Percentiles rank a stretch among this genome's conserved stretches.
phyloP scores from a whole-genome alignment of 2,797 vertebrate genomes.

The Typhlichthys eigenmanni region DNA sequence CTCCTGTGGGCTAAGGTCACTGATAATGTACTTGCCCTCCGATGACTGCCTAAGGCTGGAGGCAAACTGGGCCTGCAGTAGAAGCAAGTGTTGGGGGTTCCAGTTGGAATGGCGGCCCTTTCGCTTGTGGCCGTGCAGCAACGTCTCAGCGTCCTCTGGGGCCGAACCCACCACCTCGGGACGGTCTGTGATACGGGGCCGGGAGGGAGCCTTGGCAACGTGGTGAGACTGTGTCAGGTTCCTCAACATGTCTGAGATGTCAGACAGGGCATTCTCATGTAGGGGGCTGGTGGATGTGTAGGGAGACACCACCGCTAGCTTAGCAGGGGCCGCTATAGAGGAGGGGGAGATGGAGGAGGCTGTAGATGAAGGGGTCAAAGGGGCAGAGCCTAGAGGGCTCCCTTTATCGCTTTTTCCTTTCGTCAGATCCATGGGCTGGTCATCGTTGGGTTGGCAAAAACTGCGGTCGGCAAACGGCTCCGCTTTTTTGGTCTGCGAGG shows the following conservation, averaged over 20 bases:
- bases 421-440: slow-evolving; percentile 98
- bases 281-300: slow-evolving; percentile 94
- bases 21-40: slow-evolving; percentile 94
- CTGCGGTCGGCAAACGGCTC: slow-evolving; percentile 78
- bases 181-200: slow-evolving; percentile 87
- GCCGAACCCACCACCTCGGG: slow-evolving; percentile 84
- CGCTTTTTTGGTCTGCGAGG: slow-evolving; percentile 86
- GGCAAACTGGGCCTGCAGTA: slow-evolving; percentile 97
- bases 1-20: slow-evolving; percentile 97
- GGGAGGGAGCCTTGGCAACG: slow-evolving; percentile 84
- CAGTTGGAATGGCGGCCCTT: slow-evolving; percentile 99
- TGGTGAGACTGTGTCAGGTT: slow-evolving; percentile 94
- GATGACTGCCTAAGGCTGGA: slow-evolving; percentile 93
- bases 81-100: slow-evolving; percentile 98
- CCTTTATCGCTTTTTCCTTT: slow-evolving; percentile 93
- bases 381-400: slow-evolving; percentile 84
- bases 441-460: slow-evolving; percentile 88
- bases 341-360: slow-evolving; percentile 87
- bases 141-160: slow-evolving; percentile 86
- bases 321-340: slow-evolving; percentile 85
- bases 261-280: slow-evolving; percentile 95
- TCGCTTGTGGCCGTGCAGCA: slow-evolving; percentile 89
- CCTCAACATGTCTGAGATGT: slow-evolving; percentile 98
- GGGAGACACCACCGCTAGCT: slow-evolving; percentile 85
- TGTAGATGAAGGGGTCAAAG: slow-evolving; percentile 87